A percentile compares a stretch with the other conserved stretches of the same genome.
Conservation (phyloP, 2,113 vertebrate genomes). For the Microcebus murinus region DNA sequence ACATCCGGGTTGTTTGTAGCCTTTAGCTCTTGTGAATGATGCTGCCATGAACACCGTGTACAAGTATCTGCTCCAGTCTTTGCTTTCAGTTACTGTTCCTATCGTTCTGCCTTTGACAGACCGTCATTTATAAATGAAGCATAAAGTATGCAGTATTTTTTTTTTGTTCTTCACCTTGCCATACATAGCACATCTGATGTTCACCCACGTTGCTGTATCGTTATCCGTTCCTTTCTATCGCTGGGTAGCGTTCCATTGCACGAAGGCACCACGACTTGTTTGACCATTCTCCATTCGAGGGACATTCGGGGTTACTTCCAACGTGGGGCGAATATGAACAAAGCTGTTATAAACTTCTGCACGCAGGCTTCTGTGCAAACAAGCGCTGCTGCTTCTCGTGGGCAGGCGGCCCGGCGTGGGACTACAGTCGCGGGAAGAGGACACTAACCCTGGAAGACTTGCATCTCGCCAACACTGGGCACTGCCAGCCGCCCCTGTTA, state of each 20-base stretch:
- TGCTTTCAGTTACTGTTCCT: background rate
- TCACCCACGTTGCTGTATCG: background rate
- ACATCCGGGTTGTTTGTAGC: background rate
- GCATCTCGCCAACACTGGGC: background rate
- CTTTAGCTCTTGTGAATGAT: background rate
- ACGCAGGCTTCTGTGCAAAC: background rate
- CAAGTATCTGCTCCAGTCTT: background rate
- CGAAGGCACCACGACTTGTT: background rate
- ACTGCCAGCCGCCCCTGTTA: background rate
- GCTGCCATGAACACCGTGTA: background rate
- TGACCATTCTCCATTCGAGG: background rate
- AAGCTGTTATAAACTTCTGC: background rate
- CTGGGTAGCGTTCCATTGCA: background rate
- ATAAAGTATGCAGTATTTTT: fast-evolving
- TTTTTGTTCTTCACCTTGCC: background rate
- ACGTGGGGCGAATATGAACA: background rate
- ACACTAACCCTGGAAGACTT: background rate
- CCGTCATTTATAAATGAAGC: background rate
- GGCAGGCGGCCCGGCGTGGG: background rate
- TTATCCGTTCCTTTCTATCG: background rate
- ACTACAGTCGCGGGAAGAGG: background rate
- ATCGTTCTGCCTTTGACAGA: background rate
- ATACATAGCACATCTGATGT: background rate
- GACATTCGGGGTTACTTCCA: background rate
- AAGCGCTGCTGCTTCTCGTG: background rate